A percentile compares a stretch with the other conserved stretches of the same genome.
Conservation (phyloP, 2,113 vertebrate genomes). For the Melanerpes formicivorus region DNA sequence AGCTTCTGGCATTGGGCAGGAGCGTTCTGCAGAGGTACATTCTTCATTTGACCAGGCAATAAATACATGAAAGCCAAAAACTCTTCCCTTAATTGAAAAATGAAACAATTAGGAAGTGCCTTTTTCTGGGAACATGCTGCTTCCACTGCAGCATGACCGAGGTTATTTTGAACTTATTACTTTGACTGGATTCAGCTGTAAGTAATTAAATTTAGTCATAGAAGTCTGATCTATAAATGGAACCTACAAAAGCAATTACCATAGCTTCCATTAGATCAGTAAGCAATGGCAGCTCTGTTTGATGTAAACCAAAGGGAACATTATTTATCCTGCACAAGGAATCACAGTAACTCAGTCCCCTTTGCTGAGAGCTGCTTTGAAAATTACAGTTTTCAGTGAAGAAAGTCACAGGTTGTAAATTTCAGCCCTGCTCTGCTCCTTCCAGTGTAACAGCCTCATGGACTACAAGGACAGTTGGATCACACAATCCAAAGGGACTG, state of each 20-base stretch:
- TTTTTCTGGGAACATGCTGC: conserved; percentile 19
- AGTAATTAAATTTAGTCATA: conserved; percentile 76
- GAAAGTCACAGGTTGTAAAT: neutral
- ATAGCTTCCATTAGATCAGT: conserved; percentile 73
- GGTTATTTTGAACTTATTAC: conserved; percentile 62
- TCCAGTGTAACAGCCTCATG: neutral
- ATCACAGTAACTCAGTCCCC: conserved; percentile 15
- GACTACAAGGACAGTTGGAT: neutral
- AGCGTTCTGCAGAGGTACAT: neutral
- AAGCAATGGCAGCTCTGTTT: conserved; percentile 66
- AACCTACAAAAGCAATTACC: conserved; percentile 83
- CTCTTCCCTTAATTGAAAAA: conserved; percentile 5
- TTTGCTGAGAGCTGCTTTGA: conserved; percentile 44
- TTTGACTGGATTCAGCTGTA: conserved; percentile 69
- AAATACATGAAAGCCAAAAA: neutral
- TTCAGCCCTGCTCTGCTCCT: neutral
- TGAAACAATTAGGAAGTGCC: conserved; percentile 14
- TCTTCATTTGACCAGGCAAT: neutral
- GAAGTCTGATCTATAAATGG: conserved; percentile 79
- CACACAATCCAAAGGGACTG: neutral
- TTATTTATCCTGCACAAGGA: conserved; percentile 65
- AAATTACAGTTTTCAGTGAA: conserved; percentile 32
- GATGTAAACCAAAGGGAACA: conserved; percentile 73
- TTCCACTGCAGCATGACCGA: conserved; percentile 34
- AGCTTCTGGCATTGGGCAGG: neutral